Evolutionary conservation across 1,140 invertebrate species (phyloP).

Genomic region (Zaprionus capensis): DNA sequence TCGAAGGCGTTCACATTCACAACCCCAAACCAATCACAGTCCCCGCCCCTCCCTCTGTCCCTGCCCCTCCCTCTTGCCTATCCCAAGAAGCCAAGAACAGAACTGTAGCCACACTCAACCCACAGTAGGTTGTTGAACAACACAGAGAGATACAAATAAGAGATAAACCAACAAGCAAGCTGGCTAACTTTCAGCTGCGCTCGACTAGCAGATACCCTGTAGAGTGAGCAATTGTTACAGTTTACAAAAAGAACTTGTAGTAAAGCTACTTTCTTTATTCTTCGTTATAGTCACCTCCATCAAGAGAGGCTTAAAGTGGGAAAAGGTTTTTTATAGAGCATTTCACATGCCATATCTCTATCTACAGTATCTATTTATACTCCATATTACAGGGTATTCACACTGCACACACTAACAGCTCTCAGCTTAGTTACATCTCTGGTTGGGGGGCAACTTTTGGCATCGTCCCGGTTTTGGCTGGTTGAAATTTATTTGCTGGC

Average conservation of each 20-base stretch:
- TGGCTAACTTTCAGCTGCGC: background rate
- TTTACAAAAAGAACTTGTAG: too few relatives aligned
- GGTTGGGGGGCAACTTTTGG: background rate
- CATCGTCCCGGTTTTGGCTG: background rate
- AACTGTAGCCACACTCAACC: constrained; percentile 1
- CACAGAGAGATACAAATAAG: constrained; percentile 40
- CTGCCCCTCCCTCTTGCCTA: background rate
- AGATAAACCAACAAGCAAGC: constrained; percentile 41
- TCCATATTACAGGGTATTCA: background rate
- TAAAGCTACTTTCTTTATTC: too few relatives aligned
- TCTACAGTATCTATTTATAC: too few relatives aligned
- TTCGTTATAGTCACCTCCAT: too few relatives aligned
- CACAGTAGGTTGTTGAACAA: constrained; percentile 15
- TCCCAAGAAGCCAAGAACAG: constrained; percentile 12
- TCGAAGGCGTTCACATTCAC: constrained; percentile 29
- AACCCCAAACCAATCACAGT: constrained; percentile 12
- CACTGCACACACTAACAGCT: background rate
- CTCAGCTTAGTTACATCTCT: background rate
- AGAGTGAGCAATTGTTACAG: too few relatives aligned
- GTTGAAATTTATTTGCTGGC: constrained; percentile 44
- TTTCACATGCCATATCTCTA: background rate
- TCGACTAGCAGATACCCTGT: background rate
- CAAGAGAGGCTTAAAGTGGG: too few relatives aligned
- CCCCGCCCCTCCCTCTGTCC: background rate
- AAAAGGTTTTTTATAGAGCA: background rate